Conservation (phyloP, 2,797 vertebrate species). For the Crocodylus rhombifer region DNA sequence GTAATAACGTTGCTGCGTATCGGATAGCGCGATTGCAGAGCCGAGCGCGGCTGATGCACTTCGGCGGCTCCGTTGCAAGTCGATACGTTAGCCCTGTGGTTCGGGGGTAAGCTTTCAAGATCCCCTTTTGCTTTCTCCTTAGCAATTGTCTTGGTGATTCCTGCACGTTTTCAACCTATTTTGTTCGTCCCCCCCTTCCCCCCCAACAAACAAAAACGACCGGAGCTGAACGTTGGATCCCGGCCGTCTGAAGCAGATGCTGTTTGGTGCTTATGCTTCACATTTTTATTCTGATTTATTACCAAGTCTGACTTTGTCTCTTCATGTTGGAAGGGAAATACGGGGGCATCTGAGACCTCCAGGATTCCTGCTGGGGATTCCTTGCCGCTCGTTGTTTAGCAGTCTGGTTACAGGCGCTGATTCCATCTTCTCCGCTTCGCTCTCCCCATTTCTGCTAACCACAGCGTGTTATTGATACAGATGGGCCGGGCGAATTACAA, state of each 20-base stretch:
- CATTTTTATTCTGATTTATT: conserved; percentile 67
- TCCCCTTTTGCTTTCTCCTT: neutral
- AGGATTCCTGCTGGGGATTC: conserved; percentile 40
- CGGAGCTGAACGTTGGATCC: conserved; percentile 26
- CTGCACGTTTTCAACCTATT: neutral
- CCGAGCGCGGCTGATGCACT: neutral
- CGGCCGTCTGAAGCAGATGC: conserved; percentile 50
- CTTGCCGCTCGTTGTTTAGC: conserved; percentile 26
- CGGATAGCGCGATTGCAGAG: neutral
- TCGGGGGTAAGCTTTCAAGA: neutral
- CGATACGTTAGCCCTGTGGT: neutral
- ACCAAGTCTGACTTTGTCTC: conserved; percentile 54
- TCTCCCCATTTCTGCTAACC: conserved; percentile 1
- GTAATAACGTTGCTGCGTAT: fast-evolving
- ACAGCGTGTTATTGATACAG: conserved; percentile 20
- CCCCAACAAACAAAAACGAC: neutral
- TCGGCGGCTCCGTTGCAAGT: neutral
- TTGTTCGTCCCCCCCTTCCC: no score
- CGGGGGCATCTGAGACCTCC: conserved; percentile 22
- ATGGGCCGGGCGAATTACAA: conserved; percentile 11
- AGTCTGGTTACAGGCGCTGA: conserved; percentile 19
- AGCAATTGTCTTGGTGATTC: conserved; percentile 6
- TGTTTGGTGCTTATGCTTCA: conserved; percentile 47
- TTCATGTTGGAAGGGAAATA: conserved; percentile 60
- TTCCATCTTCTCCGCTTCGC: conserved; percentile 2